Percentiles rank a stretch among this genome's conserved stretches.
Conservation (phyloP, 2,113 vertebrate genomes). For the Amblyornis subalaris region DNA sequence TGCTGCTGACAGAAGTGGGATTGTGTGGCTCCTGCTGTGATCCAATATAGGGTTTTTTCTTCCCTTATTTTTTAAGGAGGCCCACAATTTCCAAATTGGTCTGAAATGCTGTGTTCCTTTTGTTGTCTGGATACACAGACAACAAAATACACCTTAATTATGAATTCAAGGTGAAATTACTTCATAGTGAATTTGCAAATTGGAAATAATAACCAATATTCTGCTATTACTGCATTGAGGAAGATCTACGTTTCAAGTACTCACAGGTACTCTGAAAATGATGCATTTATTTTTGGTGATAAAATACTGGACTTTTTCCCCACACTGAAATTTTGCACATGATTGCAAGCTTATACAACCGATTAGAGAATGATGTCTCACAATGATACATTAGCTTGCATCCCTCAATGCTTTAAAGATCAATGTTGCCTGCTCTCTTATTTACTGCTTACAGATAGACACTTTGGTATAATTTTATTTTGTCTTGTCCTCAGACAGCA, state of each 20-base stretch:
- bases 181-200: background rate
- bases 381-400: background rate
- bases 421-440: background rate
- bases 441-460: background rate
- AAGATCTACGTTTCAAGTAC: background rate
- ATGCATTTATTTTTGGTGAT: background rate
- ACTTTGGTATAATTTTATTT: background rate
- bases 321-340: background rate
- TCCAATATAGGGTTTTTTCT: background rate
- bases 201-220: background rate
- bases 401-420: background rate
- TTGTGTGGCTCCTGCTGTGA: background rate
- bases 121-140: background rate
- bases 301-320: background rate
- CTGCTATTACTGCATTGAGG: background rate
- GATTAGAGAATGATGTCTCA: background rate
- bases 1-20: background rate
- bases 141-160: background rate
- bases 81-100: background rate
- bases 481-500: background rate
- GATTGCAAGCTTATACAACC: background rate
- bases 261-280: background rate
- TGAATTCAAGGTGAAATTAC: background rate
- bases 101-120: background rate
- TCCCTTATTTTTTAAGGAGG: background rate